Base-by-base conservation (phyloP, 2,113 vertebrate genomes). In the Microcebus griseorufus region DNA sequence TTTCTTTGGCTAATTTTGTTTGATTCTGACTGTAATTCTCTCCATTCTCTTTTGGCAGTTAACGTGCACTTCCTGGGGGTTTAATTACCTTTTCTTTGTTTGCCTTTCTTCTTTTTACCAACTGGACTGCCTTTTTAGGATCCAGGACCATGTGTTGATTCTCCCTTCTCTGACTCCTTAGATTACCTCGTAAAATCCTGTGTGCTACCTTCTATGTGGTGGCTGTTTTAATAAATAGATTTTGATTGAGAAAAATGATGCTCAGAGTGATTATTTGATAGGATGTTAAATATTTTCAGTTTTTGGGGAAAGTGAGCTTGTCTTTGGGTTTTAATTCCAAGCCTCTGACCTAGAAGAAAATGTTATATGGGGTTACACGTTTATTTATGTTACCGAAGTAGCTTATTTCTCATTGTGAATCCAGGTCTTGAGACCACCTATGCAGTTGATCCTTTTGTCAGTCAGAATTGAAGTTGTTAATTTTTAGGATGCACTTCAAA, bases 271-370 rank as follows among this genome's bases (percentile, higher is more conserved):
- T 88, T 48, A n/a, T 90, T 90, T 73, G 69, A 73, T 83, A 16
- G 5, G 3, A 70, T 75, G 9, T 45, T 60, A 37, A 37, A n/a
- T 78, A 34, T 79, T 88, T 92, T 76, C 75, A 81, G 2, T 76
- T 87, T 80, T 2, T 32, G 83, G 53, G 27, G 62, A 87, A 53
- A 79, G 16, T 9, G 14, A 78, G 27, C 25, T 48, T 45, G 5
- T 82, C 39, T 94, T 55, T 62, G 72, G 25, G 18, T 91, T 97
- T 97, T 69, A 45, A 42, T 81, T 80, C 39, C 14, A 87, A 73
- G 13, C 64, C 60, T 93, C 53, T 81, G 73, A 53, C 45, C 9
- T 81, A 89, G 82, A 94, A 70, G 73, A 32, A 78, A 84, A 70
- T 13, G 34, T 9, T 29, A 65, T 84, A 8, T 37, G 65, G 69